These are phyloP conservation scores for Microtus ochrogaster DNA, from an alignment of 2,113 vertebrate species.

Conservation along the genomic window DNA sequence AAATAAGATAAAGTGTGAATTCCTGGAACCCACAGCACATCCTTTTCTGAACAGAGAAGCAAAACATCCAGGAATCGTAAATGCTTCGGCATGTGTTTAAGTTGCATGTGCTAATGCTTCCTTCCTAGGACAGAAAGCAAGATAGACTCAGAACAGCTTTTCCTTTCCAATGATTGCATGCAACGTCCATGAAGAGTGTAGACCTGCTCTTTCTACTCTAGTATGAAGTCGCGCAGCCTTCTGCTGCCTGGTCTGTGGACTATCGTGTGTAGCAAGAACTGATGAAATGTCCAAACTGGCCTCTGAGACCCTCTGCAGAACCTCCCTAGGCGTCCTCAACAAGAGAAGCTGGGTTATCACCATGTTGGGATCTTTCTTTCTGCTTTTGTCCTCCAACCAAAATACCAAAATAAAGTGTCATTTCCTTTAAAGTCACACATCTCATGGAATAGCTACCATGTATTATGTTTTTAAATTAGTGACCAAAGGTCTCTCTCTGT, in stretches of 20 bases:
- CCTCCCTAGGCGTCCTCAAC: neutral
- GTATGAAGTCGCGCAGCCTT: neutral
- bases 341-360: neutral
- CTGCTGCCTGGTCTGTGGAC: neutral
- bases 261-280: neutral
- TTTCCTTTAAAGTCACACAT: neutral
- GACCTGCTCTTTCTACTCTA: neutral
- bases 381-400: neutral
- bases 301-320: neutral
- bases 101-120: neutral
- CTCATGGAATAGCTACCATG: neutral
- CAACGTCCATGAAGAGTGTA: neutral
- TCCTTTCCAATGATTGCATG: neutral
- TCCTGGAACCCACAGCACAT: neutral
- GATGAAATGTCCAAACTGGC: neutral
- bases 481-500: neutral
- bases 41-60: neutral
- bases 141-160: conserved; percentile 1
- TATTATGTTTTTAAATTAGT: neutral
- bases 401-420: conserved; percentile 2
- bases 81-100: neutral
- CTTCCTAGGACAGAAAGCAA: neutral
- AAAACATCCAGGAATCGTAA: neutral
- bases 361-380: neutral
- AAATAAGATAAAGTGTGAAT: neutral